Evolutionary conservation across 2,888 invertebrate species (phyloP), one percentile per base, ranked within the genome.

Genomic region (Agrochola macilenta): DNA sequence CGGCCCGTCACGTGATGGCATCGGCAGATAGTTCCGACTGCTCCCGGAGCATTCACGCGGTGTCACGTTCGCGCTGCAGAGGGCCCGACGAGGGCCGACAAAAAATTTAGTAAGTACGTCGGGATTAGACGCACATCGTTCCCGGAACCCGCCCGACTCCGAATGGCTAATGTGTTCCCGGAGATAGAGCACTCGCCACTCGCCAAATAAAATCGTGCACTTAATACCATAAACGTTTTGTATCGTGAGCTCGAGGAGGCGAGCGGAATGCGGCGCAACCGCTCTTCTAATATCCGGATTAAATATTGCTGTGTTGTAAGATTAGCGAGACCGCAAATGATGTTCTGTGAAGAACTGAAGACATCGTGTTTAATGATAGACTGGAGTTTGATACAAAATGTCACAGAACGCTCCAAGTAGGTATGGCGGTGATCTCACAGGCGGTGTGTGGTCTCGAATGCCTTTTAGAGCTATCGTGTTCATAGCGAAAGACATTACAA

Each of bases 151-250:
- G 35, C 35, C 35, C 35, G 35, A 35, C 35, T 35, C 35, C 35
- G 35, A 35, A 35, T 35, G 35, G 35, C 35, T 39, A 39, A 39
- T 39, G 76, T 79, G 82, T 80, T 81, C 79, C 68, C 69, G 82
- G 80, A 65, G 75, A 82, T 75, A 73, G 46, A 76, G 64, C 79
- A 78, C 61, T 61, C 73, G 49, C 79, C 46, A n/a, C 35, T 61
- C 61, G 66, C 69, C 54, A 14, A 14, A 52, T 66, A 52, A 20
- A 35, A n/a, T 61, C 39, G 43, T 64, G 35, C 30, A 14, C 71
- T 64, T 79, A 69, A 64, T 58, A 65, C 64, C 46, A 49, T 66
- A 39, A 39, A 9, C 66, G 30, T 26, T 46, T 26, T 26, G 30
- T 54, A 17, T 61, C 54, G 61, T 46, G 65, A 49, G 58, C 68